Base-by-base conservation (phyloP, 2,888 invertebrate genomes). In the Bursaphelenchus okinawaensis region DNA sequence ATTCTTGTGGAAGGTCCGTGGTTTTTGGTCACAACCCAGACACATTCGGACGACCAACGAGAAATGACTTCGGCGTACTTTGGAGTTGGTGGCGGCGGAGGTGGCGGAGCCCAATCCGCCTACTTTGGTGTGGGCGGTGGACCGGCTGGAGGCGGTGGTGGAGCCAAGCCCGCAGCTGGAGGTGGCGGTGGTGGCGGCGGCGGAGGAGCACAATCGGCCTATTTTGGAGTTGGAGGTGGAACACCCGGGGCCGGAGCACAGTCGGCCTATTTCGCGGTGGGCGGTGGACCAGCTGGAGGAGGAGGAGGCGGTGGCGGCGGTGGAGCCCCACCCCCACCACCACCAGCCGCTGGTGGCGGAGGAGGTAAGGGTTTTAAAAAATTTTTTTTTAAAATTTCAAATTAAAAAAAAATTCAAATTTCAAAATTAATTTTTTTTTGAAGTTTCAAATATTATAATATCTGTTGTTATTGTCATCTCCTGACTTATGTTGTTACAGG, bases 41-140 rank as follows among this genome's bases (percentile, higher is more conserved):
- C 40, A n/a, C n/a, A 40, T n/a, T 16, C 12, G 6, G 6, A 40
- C 3, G 6, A 40, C 40, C 12, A 40, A 12, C 1, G 9, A 12
- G 19, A n/a, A 12, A 54, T 54, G 54, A 57, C 63, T 12, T 68
- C 68, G 22, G 69, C 55, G 6, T 69, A 69, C 62, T 71, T 73
- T 58, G 73, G 73, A 29, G 73, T 68, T 31, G 69, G 69, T 52
- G 62, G 62, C 26, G 71, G 71, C 50, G 73, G 68, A 26, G 70
- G 69, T 28, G 72, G 73, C 23, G 68, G 63, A n/a, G 52, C 57
- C 20, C 56, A 56, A 12, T 65, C 60, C 24, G 58, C 51, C 52
- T 66, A 68, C 20, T 66, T 62, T 31, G 55, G 61, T 6, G 67
- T 60, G 20, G 70, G 66, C 24, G 66, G 58, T 24, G 59, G 16